Evolutionary conservation across 2,888 invertebrate species (phyloP).

Genomic region (Chrysopilus asiliformis): DNA sequence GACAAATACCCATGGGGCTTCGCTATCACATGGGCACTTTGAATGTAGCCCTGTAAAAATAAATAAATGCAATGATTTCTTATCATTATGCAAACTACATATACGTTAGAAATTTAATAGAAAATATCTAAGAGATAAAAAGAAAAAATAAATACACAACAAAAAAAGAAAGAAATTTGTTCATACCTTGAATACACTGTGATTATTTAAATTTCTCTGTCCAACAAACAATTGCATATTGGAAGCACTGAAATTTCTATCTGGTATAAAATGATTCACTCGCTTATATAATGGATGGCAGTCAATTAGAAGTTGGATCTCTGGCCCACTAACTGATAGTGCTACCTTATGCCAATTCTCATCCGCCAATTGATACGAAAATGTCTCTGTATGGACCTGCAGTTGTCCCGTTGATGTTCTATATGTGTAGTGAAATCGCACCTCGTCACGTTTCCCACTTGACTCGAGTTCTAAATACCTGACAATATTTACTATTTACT

Average conservation of each 20-base stretch:
- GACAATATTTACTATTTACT: slow-evolving; percentile 36
- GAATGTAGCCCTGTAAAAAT: slow-evolving; percentile 58
- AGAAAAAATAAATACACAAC: no score
- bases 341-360: slow-evolving; percentile 80
- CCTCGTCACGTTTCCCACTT: slow-evolving; percentile 75
- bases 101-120: background rate
- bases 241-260: slow-evolving; percentile 60
- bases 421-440: slow-evolving; percentile 64
- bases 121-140: no score
- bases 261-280: slow-evolving; percentile 57
- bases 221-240: slow-evolving; percentile 73
- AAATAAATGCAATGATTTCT: background rate
- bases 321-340: slow-evolving; percentile 68
- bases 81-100: background rate
- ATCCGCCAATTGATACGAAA: slow-evolving; percentile 77
- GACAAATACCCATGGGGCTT: slow-evolving; percentile 75
- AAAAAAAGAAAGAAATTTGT: no score
- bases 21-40: slow-evolving; percentile 74
- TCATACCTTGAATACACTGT: slow-evolving; percentile 80
- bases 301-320: slow-evolving; percentile 73
- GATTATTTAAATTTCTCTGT: slow-evolving; percentile 63
- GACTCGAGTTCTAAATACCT: slow-evolving; percentile 87
- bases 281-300: slow-evolving; percentile 76
- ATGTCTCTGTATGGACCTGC: slow-evolving; percentile 64
- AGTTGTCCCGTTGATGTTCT: slow-evolving; percentile 43